These are phyloP conservation scores for Xiphydria camelus DNA, from an alignment of 2,888 invertebrate species.

Conservation along the genomic window DNA sequence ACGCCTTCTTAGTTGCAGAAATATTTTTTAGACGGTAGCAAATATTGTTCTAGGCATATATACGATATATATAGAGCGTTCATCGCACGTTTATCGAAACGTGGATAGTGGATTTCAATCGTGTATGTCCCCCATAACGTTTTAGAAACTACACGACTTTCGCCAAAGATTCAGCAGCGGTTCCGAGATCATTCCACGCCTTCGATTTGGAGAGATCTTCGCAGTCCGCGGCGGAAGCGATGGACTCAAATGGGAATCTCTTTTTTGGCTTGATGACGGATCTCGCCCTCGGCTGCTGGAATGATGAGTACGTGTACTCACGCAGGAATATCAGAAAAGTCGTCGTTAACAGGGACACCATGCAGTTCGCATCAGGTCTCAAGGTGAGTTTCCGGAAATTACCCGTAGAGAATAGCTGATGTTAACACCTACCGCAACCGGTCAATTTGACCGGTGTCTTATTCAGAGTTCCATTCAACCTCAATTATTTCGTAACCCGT, in stretches of 20 bases:
- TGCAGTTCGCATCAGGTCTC: slow-evolving; percentile 53
- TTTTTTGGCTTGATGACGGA: slow-evolving; percentile 73
- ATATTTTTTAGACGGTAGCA: no score
- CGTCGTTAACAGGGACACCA: slow-evolving; percentile 33
- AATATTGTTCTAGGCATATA: no score
- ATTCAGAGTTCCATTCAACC: no score
- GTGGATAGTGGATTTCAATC: no score
- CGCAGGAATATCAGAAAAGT: slow-evolving; percentile 60
- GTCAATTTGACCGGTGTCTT: no score
- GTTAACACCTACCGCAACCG: no score
- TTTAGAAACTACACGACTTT: slow-evolving; percentile 62
- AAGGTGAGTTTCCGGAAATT: slow-evolving; percentile 52
- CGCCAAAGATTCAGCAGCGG: slow-evolving; percentile 57
- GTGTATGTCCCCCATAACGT: no score
- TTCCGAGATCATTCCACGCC: slow-evolving; percentile 62
- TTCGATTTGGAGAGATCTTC: slow-evolving; percentile 64
- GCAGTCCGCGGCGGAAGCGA: slow-evolving; percentile 75
- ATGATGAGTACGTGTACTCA: slow-evolving; percentile 63
- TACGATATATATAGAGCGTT: no score
- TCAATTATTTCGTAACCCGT: no score
- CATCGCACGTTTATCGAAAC: no score
- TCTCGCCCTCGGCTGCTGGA: slow-evolving; percentile 75
- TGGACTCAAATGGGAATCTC: slow-evolving; percentile 71
- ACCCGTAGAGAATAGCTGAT: no score
- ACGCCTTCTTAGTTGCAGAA: no score